Evolutionary conservation across 1,140 invertebrate species (phyloP).

Genomic region (Halesus radiatus): DNA sequence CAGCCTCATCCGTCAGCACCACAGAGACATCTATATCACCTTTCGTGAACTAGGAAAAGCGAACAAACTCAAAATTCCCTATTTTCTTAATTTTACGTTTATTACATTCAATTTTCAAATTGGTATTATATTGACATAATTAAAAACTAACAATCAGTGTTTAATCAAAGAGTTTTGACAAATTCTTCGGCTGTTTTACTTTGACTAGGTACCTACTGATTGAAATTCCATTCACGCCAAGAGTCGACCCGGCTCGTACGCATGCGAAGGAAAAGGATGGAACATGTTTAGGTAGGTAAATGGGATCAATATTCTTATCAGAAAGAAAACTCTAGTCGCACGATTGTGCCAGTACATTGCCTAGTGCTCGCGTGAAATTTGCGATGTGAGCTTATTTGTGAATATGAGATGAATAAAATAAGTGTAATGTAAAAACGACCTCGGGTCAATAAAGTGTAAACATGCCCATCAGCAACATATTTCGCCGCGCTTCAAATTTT

Average conservation of each 20-base stretch:
- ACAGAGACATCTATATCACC: conserved; percentile 64
- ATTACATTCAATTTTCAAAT: too few species aligned
- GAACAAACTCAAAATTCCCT: not conserved
- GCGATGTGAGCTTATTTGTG: conserved; percentile 37
- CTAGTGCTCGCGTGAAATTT: conserved; percentile 20
- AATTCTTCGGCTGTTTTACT: not conserved
- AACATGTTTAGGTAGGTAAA: conserved; percentile 33
- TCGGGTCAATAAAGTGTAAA: conserved; percentile 44
- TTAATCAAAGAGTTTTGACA: too few species aligned
- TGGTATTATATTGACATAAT: too few species aligned
- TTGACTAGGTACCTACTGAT: conserved; percentile 1
- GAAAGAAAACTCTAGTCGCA: conserved; percentile 42
- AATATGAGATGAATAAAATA: conserved; percentile 1
- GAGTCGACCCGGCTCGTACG: not conserved
- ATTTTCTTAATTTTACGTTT: not conserved
- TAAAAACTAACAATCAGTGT: too few species aligned
- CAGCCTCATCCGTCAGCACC: conserved; percentile 39
- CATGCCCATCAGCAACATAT: conserved; percentile 83
- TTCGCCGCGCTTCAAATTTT: conserved; percentile 82
- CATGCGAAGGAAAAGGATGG: conserved; percentile 38
- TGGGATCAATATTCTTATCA: conserved; percentile 50
- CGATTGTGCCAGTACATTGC: conserved; percentile 6
- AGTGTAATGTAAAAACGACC: conserved; percentile 9
- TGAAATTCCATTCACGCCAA: conserved; percentile 33
- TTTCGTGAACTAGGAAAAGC: conserved; percentile 53